phyloP scores from a whole-genome alignment of 92 coral and sea anemone species.

The Epizoanthus scotinus region DNA sequence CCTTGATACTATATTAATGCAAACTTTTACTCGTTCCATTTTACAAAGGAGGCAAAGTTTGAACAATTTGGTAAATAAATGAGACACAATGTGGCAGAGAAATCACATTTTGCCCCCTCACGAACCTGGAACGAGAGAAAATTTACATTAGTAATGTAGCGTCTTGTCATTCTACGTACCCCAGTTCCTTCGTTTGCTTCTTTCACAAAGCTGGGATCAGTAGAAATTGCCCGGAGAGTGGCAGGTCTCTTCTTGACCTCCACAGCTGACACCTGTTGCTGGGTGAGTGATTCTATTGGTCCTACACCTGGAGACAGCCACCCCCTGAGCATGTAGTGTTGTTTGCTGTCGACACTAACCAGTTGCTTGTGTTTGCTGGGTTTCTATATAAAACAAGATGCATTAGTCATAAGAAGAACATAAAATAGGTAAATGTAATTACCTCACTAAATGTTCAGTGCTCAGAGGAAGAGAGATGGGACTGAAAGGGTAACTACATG shows the following conservation, averaged over 20 bases:
- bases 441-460: neutral
- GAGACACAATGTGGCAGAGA: too few species aligned
- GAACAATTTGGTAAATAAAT: too few species aligned
- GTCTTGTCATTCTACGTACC: conserved; percentile 47
- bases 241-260: conserved; percentile 54
- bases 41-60: too few species aligned
- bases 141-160: too few species aligned
- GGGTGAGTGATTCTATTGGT: conserved; percentile 74
- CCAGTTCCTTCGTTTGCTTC: conserved; percentile 86
- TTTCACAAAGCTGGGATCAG: conserved; percentile 67
- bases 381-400: conserved; percentile 37
- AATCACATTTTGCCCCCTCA: too few species aligned
- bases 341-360: conserved; percentile 81
- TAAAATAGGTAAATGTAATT: neutral
- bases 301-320: conserved; percentile 64
- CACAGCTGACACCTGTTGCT: conserved; percentile 52
- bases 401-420: too few species aligned
- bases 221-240: conserved; percentile 52
- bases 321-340: conserved; percentile 72
- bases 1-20: too few species aligned
- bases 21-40: too few species aligned
- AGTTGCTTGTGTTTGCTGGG: conserved; percentile 73
- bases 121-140: too few species aligned
- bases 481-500: too few species aligned
- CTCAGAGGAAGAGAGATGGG: too few species aligned